Evolutionary conservation across 2,888 invertebrate genomes (phyloP).

Genomic region (Gryllus longicercus): DNA sequence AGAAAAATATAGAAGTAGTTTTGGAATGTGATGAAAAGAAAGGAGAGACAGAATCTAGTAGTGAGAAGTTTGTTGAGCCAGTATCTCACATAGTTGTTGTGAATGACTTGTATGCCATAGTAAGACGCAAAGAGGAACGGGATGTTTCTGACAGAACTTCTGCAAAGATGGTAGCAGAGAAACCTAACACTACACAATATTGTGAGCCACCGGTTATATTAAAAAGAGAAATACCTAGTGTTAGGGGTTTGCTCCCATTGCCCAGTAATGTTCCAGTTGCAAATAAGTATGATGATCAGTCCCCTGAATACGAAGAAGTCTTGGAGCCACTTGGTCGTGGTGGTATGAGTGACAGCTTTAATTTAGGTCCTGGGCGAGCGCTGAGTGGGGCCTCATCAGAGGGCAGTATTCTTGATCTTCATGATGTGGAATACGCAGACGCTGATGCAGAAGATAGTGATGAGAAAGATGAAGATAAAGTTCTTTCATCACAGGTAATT

Average conservation of each 20-base stretch:
- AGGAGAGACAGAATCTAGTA: neutral
- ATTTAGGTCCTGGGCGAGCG: neutral
- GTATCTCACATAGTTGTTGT: neutral
- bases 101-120: neutral
- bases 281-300: neutral
- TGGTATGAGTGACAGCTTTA: neutral
- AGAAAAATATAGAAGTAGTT: no score
- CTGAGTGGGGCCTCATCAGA: conserved; percentile 44
- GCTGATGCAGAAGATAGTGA: conserved; percentile 53
- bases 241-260: neutral
- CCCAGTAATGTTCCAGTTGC: neutral
- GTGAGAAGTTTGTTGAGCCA: neutral
- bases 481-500: neutral
- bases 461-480: conserved; percentile 34
- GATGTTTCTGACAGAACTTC: neutral
- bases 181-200: neutral
- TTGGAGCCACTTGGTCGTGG: neutral
- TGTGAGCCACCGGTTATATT: neutral
- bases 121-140: neutral
- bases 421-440: conserved; percentile 57
- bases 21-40: neutral
- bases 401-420: conserved; percentile 48
- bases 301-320: neutral
- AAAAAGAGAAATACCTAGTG: neutral
- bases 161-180: neutral